Base-by-base conservation (phyloP, 2,797 vertebrate species). In the Aythya fuligula region DNA sequence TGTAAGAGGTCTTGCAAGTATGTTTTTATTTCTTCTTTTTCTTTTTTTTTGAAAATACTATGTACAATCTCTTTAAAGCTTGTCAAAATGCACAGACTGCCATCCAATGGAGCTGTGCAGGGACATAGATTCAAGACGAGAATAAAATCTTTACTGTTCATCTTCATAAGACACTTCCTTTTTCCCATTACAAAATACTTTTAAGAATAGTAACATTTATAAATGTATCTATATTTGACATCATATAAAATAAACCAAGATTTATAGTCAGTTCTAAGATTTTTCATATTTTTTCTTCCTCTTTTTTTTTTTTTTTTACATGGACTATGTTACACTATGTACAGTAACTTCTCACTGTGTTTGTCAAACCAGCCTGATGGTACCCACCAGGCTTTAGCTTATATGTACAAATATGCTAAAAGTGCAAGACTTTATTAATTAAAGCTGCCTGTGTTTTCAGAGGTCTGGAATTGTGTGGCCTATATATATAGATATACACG, bases 1-100 rank as follows among this genome's bases (percentile, higher is more conserved):
- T 17, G 11, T 78, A 24, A 83, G 73, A 93, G 85, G 60, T 94
- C 43, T 97, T 92, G 85, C 80, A 96, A 95, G 89, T 92, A 86
- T 60, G 71, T 9, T 86, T 94, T 97, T 97, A 95, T 94, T 95
- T 95, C 49, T 93, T 62, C 27, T 39, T 34, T 39, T 62, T 62
- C 25, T 62, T 9, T 34, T 51, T 66, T 62, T 57, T 73, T 51
- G 95, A 79, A 97, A 97, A 97, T 97, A 92, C 85, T 95, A 85
- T 93, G 72, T 97, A 96, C 97, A 97, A 74, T 97, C 76, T 97
- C 67, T 97, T 96, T 97, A 97, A 97, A 98, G 97, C 97, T 97
- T 73, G 60, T 96, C 95, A 96, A 90, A 82, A 82, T 28, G 41
- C 67, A 61, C 7, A 1, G 39, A 45, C 75, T 86, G 58, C 56